These are phyloP conservation scores for Thumatha senex DNA, from an alignment of 2,888 invertebrate species.

Conservation along the genomic window DNA sequence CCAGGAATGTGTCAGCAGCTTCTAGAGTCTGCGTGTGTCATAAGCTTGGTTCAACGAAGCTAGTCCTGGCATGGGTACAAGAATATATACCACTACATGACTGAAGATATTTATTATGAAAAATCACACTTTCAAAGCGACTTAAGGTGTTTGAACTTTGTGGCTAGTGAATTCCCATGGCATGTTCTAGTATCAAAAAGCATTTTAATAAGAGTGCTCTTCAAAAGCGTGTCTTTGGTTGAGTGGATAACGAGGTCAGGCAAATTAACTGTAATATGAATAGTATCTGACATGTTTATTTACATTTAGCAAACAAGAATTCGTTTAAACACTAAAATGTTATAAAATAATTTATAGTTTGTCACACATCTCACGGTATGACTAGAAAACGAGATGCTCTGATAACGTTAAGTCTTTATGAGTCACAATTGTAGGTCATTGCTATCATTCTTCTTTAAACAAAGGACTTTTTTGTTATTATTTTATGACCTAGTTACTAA, in stretches of 20 bases:
- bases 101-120: too few species aligned
- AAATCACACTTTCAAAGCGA: too few species aligned
- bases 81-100: too few species aligned
- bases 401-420: slow-evolving; percentile 16
- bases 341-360: slow-evolving; percentile 3
- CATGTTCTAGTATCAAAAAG: too few species aligned
- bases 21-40: too few species aligned
- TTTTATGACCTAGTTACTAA: too few species aligned
- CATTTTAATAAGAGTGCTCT: neutral
- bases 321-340: slow-evolving; percentile 17
- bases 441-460: too few species aligned
- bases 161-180: too few species aligned
- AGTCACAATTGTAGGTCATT: slow-evolving; percentile 25
- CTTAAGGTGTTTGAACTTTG: too few species aligned
- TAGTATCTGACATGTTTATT: slow-evolving; percentile 20
- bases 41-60: too few species aligned
- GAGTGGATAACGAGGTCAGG: slow-evolving; percentile 4
- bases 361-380: slow-evolving; percentile 1
- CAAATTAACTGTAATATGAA: slow-evolving; percentile 12
- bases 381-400: slow-evolving; percentile 17
- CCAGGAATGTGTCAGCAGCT: too few species aligned
- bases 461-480: slow-evolving; percentile 6
- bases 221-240: neutral
- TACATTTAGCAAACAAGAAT: slow-evolving; percentile 15
- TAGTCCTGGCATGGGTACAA: too few species aligned